Conservation (phyloP, 2,888 invertebrate species). For the Helicoverpa assulta region DNA sequence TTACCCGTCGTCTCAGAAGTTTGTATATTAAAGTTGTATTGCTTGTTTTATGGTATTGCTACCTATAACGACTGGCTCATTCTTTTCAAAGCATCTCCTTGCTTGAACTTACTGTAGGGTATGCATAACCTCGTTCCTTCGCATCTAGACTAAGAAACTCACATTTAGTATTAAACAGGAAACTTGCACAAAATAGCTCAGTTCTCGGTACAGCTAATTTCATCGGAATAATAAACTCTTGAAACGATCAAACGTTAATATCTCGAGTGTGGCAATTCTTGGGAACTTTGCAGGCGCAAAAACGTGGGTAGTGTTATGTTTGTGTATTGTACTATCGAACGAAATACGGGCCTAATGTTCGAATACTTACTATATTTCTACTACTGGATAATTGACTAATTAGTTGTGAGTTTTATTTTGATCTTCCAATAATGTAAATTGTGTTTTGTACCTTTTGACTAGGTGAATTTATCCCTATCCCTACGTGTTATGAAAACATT, state of each 20-base stretch:
- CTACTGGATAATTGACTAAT: neutral
- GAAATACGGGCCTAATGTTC: neutral
- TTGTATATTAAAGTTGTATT: neutral
- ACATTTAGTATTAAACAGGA: slow-evolving; percentile 35
- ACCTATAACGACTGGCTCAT: neutral
- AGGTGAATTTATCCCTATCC: neutral
- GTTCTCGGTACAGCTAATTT: slow-evolving; percentile 43
- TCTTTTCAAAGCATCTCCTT: neutral
- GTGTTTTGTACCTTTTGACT: too few relatives aligned
- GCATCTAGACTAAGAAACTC: neutral
- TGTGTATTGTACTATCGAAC: slow-evolving; percentile 19
- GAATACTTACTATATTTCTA: neutral
- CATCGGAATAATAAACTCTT: slow-evolving; percentile 36
- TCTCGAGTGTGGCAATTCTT: slow-evolving; percentile 38
- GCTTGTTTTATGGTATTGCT: neutral
- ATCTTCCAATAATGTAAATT: neutral
- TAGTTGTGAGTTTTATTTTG: neutral
- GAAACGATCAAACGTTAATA: slow-evolving; percentile 32
- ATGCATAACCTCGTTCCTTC: neutral
- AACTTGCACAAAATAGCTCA: slow-evolving; percentile 31
- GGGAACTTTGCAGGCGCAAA: slow-evolving; percentile 37
- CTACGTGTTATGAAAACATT: too few relatives aligned
- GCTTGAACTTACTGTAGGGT: neutral
- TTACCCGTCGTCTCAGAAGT: neutral
- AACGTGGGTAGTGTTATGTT: slow-evolving; percentile 46